Conservation (phyloP, 2,113 vertebrate species). For the Silurus glanis region DNA sequence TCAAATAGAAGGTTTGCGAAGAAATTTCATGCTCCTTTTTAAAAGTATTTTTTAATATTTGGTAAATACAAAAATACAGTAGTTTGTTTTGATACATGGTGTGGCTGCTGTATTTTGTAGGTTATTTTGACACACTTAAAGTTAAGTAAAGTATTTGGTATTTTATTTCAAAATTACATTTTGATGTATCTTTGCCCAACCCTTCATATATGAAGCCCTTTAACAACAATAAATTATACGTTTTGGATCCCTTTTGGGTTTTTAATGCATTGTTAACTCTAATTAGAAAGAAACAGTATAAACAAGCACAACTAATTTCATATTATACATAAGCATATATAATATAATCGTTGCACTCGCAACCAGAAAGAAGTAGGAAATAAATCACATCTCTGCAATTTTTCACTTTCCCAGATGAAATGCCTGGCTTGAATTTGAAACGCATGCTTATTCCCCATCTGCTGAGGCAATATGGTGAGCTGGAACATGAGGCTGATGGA, state of each 20-base stretch:
- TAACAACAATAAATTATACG: background rate
- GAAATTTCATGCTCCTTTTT: too few relatives aligned
- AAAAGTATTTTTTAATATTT: too few relatives aligned
- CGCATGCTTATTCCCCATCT: constrained; percentile 14
- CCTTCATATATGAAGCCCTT: background rate
- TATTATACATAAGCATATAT: background rate
- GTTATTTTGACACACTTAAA: too few relatives aligned
- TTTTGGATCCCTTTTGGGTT: background rate
- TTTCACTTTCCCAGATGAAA: constrained; percentile 7
- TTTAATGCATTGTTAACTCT: background rate
- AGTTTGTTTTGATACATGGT: too few relatives aligned
- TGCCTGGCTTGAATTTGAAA: constrained; percentile 2
- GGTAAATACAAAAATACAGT: too few relatives aligned
- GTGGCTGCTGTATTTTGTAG: too few relatives aligned
- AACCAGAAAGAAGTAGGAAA: background rate
- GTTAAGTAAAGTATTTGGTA: too few relatives aligned
- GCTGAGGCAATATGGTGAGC: constrained; percentile 18
- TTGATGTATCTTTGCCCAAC: too few relatives aligned
- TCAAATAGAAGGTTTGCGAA: too few relatives aligned
- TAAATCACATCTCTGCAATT: background rate
- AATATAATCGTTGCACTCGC: background rate
- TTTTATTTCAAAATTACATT: too few relatives aligned
- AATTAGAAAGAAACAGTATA: background rate
- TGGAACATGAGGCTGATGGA: background rate
- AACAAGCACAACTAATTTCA: background rate